A percentile compares a stretch with the other conserved stretches of the same genome.
phyloP scores from a whole-genome alignment of 2,888 invertebrate genomes.

The Peribatodes rhomboidaria region DNA sequence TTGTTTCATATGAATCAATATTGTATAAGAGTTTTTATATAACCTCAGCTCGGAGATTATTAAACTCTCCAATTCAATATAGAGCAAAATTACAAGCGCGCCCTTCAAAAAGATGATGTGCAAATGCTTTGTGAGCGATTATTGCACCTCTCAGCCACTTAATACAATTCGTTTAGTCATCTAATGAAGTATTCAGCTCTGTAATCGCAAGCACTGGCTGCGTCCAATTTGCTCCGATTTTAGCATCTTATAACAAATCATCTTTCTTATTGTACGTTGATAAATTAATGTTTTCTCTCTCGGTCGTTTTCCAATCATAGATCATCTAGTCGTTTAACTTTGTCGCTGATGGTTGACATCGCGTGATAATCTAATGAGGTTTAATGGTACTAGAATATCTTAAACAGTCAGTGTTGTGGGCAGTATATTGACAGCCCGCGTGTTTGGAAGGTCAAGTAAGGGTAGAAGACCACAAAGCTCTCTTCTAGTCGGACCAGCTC shows the following conservation, averaged over 20 bases:
- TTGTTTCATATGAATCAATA: background rate
- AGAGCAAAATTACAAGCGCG: conserved; percentile 35
- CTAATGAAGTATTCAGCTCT: conserved; percentile 80
- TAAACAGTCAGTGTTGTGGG: too few species aligned
- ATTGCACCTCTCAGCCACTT: conserved; percentile 64
- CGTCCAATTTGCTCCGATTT: conserved; percentile 62
- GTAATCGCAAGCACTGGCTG: conserved; percentile 27
- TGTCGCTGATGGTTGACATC: conserved; percentile 10
- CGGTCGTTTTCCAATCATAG: conserved; percentile 9
- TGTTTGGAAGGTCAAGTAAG: too few species aligned
- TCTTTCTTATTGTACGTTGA: conserved; percentile 64
- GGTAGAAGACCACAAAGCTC: too few species aligned
- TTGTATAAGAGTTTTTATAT: background rate
- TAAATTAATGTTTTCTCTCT: conserved; percentile 58
- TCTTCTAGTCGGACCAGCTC: too few species aligned
- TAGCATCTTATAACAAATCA: conserved; percentile 74
- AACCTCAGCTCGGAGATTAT: too few species aligned
- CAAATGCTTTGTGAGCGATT: conserved; percentile 65
- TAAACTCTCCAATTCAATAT: conserved; percentile 25
- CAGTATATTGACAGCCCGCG: too few species aligned
- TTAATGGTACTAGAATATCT: too few species aligned
- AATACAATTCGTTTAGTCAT: conserved; percentile 76
- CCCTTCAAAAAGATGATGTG: conserved; percentile 55
- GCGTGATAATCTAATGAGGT: conserved; percentile 9
- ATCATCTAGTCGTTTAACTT: conserved; percentile 7